Evolutionary conservation across 1,140 invertebrate species (phyloP).

Genomic region (Caerostris darwini): DNA sequence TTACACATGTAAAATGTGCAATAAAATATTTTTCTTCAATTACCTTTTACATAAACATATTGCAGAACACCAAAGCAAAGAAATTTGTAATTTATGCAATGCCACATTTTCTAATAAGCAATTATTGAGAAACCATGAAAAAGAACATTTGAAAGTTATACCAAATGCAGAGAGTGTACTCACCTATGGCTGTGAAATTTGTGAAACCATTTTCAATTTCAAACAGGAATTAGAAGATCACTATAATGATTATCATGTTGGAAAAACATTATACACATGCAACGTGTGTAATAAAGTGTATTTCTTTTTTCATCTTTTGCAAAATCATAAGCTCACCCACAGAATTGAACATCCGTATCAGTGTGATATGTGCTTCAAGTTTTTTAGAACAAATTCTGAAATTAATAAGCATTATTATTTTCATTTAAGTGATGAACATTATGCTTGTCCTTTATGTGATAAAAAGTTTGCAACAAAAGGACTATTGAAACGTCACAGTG

Average conservation of each 20-base stretch:
- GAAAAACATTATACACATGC: neutral
- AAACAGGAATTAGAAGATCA: conserved; percentile 7
- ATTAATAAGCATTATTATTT: neutral
- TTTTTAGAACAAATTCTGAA: neutral
- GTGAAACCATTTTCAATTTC: neutral
- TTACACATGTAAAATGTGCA: neutral
- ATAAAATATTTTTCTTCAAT: conserved; percentile 14
- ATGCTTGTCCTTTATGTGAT: conserved; percentile 17
- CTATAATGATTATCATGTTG: conserved; percentile 15
- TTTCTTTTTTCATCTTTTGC: conserved; percentile 38
- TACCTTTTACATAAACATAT: neutral
- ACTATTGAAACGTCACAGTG: neutral
- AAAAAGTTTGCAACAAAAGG: neutral
- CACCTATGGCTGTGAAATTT: conserved; percentile 31
- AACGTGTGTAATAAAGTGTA: neutral
- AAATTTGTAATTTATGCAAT: conserved; percentile 16
- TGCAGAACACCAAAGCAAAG: neutral
- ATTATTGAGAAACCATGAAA: conserved; percentile 21
- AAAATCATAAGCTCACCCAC: conserved; percentile 12
- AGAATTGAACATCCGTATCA: neutral
- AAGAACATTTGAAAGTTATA: neutral
- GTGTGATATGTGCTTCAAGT: neutral
- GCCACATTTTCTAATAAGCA: neutral
- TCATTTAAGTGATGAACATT: neutral
- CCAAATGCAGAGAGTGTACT: conserved; percentile 4